Evolutionary conservation across 2,113 vertebrate genomes (phyloP).

Genomic region (Mola mola): DNA sequence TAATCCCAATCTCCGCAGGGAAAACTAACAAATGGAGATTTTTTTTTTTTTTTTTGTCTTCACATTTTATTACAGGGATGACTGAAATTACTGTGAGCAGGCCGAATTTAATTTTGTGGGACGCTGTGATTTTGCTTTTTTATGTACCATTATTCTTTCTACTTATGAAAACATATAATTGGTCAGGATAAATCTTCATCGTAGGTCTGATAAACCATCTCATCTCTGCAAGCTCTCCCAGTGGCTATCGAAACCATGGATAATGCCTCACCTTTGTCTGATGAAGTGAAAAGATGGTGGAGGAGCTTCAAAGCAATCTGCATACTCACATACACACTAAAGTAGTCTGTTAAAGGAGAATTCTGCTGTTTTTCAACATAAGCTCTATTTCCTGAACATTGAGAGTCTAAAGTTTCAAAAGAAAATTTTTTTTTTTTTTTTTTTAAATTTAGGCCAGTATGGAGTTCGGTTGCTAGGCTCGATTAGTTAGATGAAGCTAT

Average conservation of each 20-base stretch:
- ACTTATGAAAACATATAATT: conserved; percentile 34
- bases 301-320: conserved; percentile 2
- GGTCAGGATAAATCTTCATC: conserved; percentile 41
- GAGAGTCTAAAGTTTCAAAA: too few species aligned
- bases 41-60: conserved; percentile 56
- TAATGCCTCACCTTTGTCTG: conserved; percentile 39
- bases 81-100: conserved; percentile 41
- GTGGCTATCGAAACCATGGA: conserved; percentile 26
- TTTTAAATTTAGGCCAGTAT: too few species aligned
- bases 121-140: conserved; percentile 37
- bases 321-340: not conserved
- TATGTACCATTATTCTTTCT: conserved; percentile 40
- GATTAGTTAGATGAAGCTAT: too few species aligned
- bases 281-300: not conserved
- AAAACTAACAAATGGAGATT: conserved; percentile 67
- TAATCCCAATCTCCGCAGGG: conserved; percentile 41
- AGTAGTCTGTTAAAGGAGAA: conserved; percentile 8
- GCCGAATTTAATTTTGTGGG: conserved; percentile 48
- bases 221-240: conserved; percentile 12
- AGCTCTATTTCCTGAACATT: too few species aligned
- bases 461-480: too few species aligned
- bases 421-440: too few species aligned
- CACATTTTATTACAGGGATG: conserved; percentile 66
- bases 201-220: conserved; percentile 26
- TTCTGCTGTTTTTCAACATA: too few species aligned